Evolutionary conservation across 2,113 vertebrate species (phyloP).

Genomic region (Penelope pileata): DNA sequence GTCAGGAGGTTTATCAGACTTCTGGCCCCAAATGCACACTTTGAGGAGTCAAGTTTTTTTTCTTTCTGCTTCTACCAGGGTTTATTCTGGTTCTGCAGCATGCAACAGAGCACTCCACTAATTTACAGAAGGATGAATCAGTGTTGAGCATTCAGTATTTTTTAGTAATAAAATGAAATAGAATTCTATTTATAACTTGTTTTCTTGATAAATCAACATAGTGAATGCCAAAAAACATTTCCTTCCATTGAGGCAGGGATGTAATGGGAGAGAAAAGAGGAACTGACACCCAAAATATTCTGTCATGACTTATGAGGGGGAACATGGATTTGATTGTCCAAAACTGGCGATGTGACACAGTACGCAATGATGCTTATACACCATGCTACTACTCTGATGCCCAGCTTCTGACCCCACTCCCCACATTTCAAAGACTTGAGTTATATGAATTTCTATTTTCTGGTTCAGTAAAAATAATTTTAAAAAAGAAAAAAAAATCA

Average conservation of each 20-base stretch:
- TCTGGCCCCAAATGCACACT: neutral
- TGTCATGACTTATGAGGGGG: neutral
- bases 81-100: neutral
- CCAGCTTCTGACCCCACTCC: neutral
- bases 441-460: neutral
- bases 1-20: neutral
- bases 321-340: neutral
- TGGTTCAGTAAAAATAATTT: neutral
- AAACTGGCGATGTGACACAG: neutral
- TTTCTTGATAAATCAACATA: neutral
- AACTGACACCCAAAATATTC: neutral
- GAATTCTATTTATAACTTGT: neutral
- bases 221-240: no score
- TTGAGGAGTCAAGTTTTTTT: neutral
- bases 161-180: neutral
- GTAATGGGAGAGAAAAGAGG: neutral
- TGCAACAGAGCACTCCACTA: neutral
- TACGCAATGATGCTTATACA: neutral
- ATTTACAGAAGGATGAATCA: neutral
- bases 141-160: neutral
- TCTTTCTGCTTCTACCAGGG: neutral
- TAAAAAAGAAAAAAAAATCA: fast-evolving
- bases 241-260: neutral
- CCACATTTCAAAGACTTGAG: neutral
- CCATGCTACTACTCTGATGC: neutral